Evolutionary conservation across 2,888 invertebrate species (phyloP), one percentile per base, ranked within the genome.

Genomic region (Xanthorhoe designata): DNA sequence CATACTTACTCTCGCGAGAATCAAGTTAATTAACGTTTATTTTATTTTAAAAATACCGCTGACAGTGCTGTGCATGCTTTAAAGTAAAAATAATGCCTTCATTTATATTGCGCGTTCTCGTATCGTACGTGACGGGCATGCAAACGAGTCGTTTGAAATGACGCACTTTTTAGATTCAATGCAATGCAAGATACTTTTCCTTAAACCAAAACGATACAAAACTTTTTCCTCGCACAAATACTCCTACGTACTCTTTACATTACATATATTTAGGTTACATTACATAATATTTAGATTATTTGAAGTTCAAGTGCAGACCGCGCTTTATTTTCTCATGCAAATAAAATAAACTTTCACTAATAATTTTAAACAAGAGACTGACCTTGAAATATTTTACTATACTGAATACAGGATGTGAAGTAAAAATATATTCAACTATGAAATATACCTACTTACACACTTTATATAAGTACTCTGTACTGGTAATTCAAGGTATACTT

Each of bases 1-100:
- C 32, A 52, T 53, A 51, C 24, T 38, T 15, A 15, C 7, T 54
- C 64, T 45, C 58, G 17, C 17, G 42, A 19, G 58, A 54, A 49
- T 58, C 17, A 17, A 49, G 47, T 58, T 64, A 64, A 64, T 64
- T 58, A 58, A 52, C 52, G 32, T 58, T 59, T 47, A 61, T 51
- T 49, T 59, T 55, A 29, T 54, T 38, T 53, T 52, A 7, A 61
- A 47, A 47, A 62, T 24, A 58, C 61, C 50, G 18, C 65, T 57
- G 47, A 52, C 55, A 24, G 54, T 38, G 64, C 47, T 42, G 54
- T 38, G 64, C 47, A 32, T 15, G 15, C 15, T 15, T 15, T 47
- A 47, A 47, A 47, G 17, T 17, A 47, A 17, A 47, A 47, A 8
- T 47, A 47, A 47, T 15, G 47, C 1, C 15, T 47, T 47, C 17